phyloP scores from a whole-genome alignment of 2,888 invertebrate species.

The Mythimna albipuncta region DNA sequence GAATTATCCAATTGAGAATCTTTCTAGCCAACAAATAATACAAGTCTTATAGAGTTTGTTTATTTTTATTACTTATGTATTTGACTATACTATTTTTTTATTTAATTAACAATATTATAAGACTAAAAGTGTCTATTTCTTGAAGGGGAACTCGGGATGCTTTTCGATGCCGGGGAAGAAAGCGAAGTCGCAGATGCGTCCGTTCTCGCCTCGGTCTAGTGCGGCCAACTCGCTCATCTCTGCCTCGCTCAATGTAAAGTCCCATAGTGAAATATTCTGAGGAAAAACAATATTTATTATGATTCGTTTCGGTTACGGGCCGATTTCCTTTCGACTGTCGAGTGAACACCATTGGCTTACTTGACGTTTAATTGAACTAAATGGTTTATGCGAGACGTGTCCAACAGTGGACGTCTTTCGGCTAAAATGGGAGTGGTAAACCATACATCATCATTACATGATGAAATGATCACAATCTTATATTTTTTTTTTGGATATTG shows the following conservation, averaged over 20 bases:
- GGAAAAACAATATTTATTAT: neutral
- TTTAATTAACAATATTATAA: slow-evolving; percentile 10
- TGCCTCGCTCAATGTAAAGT: slow-evolving; percentile 92
- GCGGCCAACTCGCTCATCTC: slow-evolving; percentile 92
- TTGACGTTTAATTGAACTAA: no score
- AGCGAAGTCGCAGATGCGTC: slow-evolving; percentile 93
- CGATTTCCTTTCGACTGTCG: no score
- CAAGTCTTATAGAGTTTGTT: neutral
- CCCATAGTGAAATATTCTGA: slow-evolving; percentile 94
- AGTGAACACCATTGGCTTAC: no score
- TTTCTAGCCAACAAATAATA: neutral
- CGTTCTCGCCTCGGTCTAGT: slow-evolving; percentile 92
- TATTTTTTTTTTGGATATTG: no score
- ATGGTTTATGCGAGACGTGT: no score
- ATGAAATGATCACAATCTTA: no score
- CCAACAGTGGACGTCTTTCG: no score
- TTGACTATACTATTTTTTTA: slow-evolving; percentile 21
- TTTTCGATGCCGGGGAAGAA: slow-evolving; percentile 92
- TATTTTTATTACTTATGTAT: slow-evolving; percentile 16
- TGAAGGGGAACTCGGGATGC: slow-evolving; percentile 94
- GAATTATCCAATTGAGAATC: no score
- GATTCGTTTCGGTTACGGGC: neutral
- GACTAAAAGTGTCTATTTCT: slow-evolving; percentile 72
- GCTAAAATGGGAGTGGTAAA: no score
- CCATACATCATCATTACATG: no score